Conservation (phyloP, 1,140 invertebrate species). For the Colletes gigas region DNA sequence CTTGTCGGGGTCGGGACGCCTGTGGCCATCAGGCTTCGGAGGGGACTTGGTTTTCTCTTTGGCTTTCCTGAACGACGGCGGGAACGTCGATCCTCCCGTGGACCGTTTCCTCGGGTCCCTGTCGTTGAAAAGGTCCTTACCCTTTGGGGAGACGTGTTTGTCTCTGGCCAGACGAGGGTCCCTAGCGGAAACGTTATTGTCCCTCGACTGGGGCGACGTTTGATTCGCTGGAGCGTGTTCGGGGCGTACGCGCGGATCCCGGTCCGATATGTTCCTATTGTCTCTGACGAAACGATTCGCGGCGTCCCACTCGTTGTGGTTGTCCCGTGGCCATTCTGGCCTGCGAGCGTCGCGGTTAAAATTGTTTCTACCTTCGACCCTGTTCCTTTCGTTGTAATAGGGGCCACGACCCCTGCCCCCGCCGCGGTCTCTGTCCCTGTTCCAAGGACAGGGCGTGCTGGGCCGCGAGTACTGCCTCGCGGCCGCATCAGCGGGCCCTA, state of each 20-base stretch:
- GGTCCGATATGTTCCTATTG: constrained; percentile 17
- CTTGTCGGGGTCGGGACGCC: constrained; percentile 11
- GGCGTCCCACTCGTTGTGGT: constrained; percentile 59
- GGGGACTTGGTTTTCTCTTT: constrained; percentile 55
- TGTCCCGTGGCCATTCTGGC: constrained; percentile 53
- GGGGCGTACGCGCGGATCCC: constrained; percentile 58
- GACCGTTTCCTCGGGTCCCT: constrained; percentile 57
- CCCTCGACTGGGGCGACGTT: constrained; percentile 18
- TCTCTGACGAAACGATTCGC: constrained; percentile 53
- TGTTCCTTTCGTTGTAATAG: constrained; percentile 58
- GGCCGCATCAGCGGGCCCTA: constrained; percentile 6
- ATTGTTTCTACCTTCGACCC: constrained; percentile 34
- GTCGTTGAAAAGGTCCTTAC: constrained; percentile 11
- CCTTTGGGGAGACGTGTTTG: constrained; percentile 44
- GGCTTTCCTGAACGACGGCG: not conserved
- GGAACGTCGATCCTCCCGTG: not conserved
- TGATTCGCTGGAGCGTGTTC: constrained; percentile 30
- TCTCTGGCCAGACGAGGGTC: constrained; percentile 61
- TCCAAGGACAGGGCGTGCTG: constrained; percentile 58
- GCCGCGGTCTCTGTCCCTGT: constrained; percentile 32
- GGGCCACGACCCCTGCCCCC: constrained; percentile 33
- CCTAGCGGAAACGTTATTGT: constrained; percentile 9
- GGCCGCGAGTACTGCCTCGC: constrained; percentile 38
- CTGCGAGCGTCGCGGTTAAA: constrained; percentile 55
- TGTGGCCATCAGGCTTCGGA: constrained; percentile 32